Base-by-base conservation (phyloP, 1,140 invertebrate genomes). In the Himalopsyche phryganea region DNA sequence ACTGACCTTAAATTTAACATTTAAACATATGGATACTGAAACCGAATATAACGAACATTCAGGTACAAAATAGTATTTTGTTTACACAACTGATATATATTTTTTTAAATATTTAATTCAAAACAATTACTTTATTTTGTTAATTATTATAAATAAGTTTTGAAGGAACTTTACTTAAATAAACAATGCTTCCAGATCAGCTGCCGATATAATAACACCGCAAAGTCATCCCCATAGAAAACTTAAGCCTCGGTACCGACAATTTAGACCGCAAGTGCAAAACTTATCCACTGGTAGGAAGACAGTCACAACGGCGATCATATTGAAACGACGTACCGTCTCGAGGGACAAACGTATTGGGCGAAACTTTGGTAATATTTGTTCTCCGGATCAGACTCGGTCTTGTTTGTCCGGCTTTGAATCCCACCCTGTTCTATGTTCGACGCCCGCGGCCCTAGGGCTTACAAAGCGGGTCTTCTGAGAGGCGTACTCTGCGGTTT, bases 351-450 rank as follows among this genome's bases (percentile, higher is more conserved):
- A 40, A 45, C 18, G 42, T 45, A n/a, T 23, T 48, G 18, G 18
- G n/a, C 13, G 46, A 32, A 48, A 48, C 46, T 48, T 48, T 28
- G 46, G 46, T 17, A 48, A 48, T 48, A 48, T 48, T 48, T 48
- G 46, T 48, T 48, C 46, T 23, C 23, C 5, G 46, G 46, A 48
- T 48, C 19, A 48, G 46, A 48, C 17, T 48, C 9, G 6, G 19
- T 3, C 18, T 17, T 48, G 46, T 48, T 48, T 48, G 46, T 32
- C 46, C n/a, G 23, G 19, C 23, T 10, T n/a, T 19, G 15, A n/a
- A 40, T 15, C 42, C 42, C 42, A 11, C 40, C 6, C 6, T n/a
- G 33, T 35, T 7, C 33, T n/a, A 35, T 7, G n/a, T 35, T n/a
- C 33, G 6, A n/a, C 6, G 15, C 4, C 3, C 38, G 38, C 38